A percentile compares a stretch with the other conserved stretches of the same genome.
Evolutionary conservation across 2,113 vertebrate genomes (phyloP).

Genomic region (Hypomesus transpacificus): DNA sequence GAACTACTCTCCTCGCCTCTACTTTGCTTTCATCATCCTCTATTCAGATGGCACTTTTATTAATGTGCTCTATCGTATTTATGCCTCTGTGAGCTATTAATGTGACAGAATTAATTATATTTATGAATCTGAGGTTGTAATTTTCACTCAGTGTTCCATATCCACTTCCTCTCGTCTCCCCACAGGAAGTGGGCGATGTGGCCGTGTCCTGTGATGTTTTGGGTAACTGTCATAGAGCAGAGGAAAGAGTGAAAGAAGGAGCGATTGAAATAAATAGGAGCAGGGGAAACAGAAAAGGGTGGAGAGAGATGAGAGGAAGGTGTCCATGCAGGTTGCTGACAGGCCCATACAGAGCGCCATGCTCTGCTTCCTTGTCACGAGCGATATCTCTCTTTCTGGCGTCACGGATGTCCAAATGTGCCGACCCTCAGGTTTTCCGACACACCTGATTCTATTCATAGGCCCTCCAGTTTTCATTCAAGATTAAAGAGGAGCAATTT

Average conservation of each 20-base stretch:
- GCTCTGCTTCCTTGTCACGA: conserved; percentile 25
- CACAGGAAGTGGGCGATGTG: conserved; percentile 30
- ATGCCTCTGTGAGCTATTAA: too few species aligned
- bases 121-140: conserved; percentile 29
- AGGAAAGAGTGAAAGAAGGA: not conserved
- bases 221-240: conserved; percentile 15
- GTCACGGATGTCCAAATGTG: not conserved
- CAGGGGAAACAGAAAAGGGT: not conserved
- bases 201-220: conserved; percentile 5
- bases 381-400: not conserved
- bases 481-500: conserved; percentile 15
- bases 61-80: too few species aligned
- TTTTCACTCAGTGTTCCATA: conserved; percentile 19
- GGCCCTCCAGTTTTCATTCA: conserved; percentile 39
- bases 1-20: too few species aligned
- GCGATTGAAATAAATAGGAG: not conserved
- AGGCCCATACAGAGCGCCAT: conserved; percentile 21
- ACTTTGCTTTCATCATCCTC: too few species aligned
- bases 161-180: conserved; percentile 24
- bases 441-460: conserved; percentile 50
- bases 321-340: conserved; percentile 18
- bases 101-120: conserved; percentile 21
- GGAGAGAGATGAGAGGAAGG: conserved; percentile 13
- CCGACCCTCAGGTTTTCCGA: conserved; percentile 29
- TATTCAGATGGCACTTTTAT: too few species aligned